A percentile compares a stretch with the other conserved stretches of the same genome.
Conservation (phyloP, 2,888 invertebrate genomes). For the Pachycephus smyrnensis region DNA sequence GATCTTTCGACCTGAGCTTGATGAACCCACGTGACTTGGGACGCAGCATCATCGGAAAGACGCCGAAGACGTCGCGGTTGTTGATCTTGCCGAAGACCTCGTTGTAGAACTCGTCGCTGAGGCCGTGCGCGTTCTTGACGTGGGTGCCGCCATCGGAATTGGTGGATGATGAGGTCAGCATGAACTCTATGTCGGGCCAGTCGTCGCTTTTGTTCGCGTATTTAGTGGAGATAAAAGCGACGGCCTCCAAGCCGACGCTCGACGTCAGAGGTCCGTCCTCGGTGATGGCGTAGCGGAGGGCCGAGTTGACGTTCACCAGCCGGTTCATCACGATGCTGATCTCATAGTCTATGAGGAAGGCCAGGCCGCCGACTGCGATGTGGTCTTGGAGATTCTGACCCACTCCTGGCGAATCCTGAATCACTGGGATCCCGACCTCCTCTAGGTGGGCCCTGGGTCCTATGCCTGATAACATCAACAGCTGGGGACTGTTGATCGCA, state of each 20-base stretch:
- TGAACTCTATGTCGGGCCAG: constrained; percentile 93
- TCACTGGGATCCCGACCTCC: constrained; percentile 78
- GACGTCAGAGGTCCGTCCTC: constrained; percentile 90
- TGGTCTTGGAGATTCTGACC: constrained; percentile 91
- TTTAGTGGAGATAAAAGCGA: constrained; percentile 89
- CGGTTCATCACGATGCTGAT: constrained; percentile 84
- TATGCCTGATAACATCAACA: constrained; percentile 92
- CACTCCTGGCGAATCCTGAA: constrained; percentile 84
- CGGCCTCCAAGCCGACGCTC: constrained; percentile 87
- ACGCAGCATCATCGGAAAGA: constrained; percentile 90
- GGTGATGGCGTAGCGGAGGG: constrained; percentile 84
- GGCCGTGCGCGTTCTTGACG: constrained; percentile 83
- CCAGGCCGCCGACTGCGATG: constrained; percentile 86
- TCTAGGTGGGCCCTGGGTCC: constrained; percentile 82
- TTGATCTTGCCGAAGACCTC: constrained; percentile 80
- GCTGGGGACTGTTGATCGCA: constrained; percentile 90
- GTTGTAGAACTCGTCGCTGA: constrained; percentile 84
- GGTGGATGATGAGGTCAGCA: constrained; percentile 86
- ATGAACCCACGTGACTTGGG: constrained; percentile 88
- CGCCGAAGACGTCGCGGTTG: constrained; percentile 81
- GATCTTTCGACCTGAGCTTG: constrained; percentile 75
- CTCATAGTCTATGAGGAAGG: constrained; percentile 84
- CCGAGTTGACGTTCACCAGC: constrained; percentile 85
- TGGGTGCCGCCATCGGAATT: constrained; percentile 87
- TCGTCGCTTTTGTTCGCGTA: constrained; percentile 88